These are phyloP conservation scores for Chrysolina americana DNA, from an alignment of 2,888 invertebrate genomes.

Conservation along the genomic window DNA sequence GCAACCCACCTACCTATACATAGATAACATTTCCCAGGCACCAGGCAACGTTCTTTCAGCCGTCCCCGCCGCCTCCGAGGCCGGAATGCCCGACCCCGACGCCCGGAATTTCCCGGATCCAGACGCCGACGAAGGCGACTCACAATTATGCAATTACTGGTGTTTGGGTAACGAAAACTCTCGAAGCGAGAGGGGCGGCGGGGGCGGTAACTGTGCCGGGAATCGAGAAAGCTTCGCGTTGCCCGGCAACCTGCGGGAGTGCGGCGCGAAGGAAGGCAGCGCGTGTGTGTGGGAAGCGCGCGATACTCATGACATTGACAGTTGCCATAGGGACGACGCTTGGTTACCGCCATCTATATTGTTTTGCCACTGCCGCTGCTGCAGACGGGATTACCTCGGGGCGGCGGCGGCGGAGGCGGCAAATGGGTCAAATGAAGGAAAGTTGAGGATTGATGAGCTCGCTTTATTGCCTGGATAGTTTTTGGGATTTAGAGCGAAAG, in stretches of 20 bases:
- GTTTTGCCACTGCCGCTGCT: slow-evolving; percentile 44
- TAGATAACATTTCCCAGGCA: slow-evolving; percentile 20
- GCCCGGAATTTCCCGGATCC: slow-evolving; percentile 51
- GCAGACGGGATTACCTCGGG: slow-evolving; percentile 8
- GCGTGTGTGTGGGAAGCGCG: slow-evolving; percentile 54
- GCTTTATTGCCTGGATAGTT: slow-evolving; percentile 26
- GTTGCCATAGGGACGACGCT: slow-evolving; percentile 58
- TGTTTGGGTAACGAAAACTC: slow-evolving; percentile 61
- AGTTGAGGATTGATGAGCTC: slow-evolving; percentile 28
- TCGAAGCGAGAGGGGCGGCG: slow-evolving; percentile 45
- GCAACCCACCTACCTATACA: not conserved
- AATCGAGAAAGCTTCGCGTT: slow-evolving; percentile 22
- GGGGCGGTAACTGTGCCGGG: slow-evolving; percentile 35
- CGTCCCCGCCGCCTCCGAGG: not conserved
- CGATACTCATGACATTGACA: slow-evolving; percentile 57
- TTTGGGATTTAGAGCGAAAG: slow-evolving; percentile 30
- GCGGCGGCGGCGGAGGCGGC: slow-evolving; percentile 10
- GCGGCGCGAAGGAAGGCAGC: slow-evolving; percentile 38
- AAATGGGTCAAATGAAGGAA: slow-evolving; percentile 32
- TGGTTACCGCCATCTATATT: slow-evolving; percentile 55
- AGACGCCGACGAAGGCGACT: slow-evolving; percentile 47
- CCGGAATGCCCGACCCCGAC: slow-evolving; percentile 24
- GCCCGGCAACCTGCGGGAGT: slow-evolving; percentile 25
- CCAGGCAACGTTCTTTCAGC: slow-evolving; percentile 9
- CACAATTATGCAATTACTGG: slow-evolving; percentile 58